Evolutionary conservation across 2,113 vertebrate species (phyloP), one percentile per base, ranked within the genome.

Genomic region (Colaptes auratus): DNA sequence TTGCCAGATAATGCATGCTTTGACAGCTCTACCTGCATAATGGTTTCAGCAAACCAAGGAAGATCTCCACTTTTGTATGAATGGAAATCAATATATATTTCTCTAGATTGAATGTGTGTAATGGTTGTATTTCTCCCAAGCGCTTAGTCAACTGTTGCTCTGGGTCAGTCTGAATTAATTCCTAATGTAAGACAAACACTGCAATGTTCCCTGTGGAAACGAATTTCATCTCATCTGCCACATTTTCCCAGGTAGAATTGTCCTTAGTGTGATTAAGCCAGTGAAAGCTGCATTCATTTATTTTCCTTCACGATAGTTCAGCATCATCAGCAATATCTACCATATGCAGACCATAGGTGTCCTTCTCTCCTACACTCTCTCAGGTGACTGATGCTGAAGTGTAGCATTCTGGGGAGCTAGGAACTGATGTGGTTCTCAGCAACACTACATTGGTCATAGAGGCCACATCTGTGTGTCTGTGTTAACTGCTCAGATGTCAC

Each of bases 1-100:
- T 93, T 90, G 75, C 74, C 77, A 84, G 53, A 63, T 86, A 39
- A 83, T 65, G 27, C 18, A 61, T 39, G 5, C 39, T 86, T 55
- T 87, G 66, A 55, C 56, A 87, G 21, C 28, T 92, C 46, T 76
- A 76, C 82, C 27, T 66, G 31, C 15, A 28, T 73, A 82, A 66
- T 44, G 28, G 63, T 36, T 90, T 90, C 60, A 89, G 55, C 27
- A 90, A 89, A 91, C 35, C 39, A 60, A 93, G 44, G 35, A 39
- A 70, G 21, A 66, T 73, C 89, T 85, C 78, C 91, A 73, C 85
- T 89, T 85, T 82, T 79, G 25, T 75, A 13, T 63, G 28, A 92
- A 89, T 74, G n/a, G 92, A 96, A 94, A 94, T 89, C 63, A 87
- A 79, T 92, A 89, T 21, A 6, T 79, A 71, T 84, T 85, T 87